These are phyloP conservation scores for Plusia festucae DNA, from an alignment of 2,888 invertebrate genomes.

Conservation along the genomic window DNA sequence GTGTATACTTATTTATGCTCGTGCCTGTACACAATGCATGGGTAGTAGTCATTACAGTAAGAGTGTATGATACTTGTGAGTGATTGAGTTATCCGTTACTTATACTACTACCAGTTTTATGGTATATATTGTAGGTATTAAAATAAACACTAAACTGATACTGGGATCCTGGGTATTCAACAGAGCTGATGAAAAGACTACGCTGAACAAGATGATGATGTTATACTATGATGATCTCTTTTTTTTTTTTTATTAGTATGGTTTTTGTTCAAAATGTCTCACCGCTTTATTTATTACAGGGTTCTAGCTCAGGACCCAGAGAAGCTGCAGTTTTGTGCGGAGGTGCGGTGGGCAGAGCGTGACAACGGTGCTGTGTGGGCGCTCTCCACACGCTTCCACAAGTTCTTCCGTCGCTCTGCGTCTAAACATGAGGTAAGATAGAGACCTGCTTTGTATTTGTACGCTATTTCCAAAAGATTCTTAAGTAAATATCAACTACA, in stretches of 20 bases:
- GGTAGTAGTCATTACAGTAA: not conserved
- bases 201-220: too few species aligned
- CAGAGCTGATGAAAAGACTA: too few species aligned
- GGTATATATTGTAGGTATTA: not conserved
- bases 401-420: constrained; percentile 92
- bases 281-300: constrained; percentile 83
- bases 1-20: too few species aligned
- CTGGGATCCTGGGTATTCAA: too few species aligned
- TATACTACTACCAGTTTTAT: not conserved
- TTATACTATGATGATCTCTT: too few species aligned
- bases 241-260: too few species aligned
- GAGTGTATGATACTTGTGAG: not conserved
- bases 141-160: not conserved
- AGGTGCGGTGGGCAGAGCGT: constrained; percentile 91
- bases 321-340: constrained; percentile 94
- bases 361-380: constrained; percentile 93
- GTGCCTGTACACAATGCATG: not conserved
- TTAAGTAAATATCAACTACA: too few species aligned
- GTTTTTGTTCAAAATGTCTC: not conserved
- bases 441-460: too few species aligned
- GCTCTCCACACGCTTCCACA: constrained; percentile 94
- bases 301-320: constrained; percentile 92
- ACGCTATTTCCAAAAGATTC: too few species aligned
- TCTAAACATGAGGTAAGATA: constrained; percentile 89
- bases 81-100: not conserved